These are phyloP conservation scores for Pseudolycoriella hygida DNA, from an alignment of 2,888 invertebrate genomes.

Conservation along the genomic window DNA sequence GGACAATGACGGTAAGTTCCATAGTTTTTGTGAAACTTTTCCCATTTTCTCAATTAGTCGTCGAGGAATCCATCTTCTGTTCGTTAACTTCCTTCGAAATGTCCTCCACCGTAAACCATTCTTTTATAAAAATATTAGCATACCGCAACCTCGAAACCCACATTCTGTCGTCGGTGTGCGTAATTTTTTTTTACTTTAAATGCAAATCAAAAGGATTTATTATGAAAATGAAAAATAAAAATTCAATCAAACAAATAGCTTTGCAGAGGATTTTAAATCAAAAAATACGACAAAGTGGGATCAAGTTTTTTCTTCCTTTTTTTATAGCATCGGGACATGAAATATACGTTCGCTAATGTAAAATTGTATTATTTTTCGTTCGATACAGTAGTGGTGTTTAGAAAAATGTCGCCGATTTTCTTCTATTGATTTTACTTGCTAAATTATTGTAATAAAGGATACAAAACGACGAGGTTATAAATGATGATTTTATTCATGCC, in stretches of 20 bases:
- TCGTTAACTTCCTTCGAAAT: too few relatives aligned
- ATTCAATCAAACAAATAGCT: conserved; percentile 14
- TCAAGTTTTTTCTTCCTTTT: neutral
- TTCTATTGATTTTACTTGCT: too few relatives aligned
- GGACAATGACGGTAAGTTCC: conserved; percentile 26
- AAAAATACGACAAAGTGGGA: conserved; percentile 5
- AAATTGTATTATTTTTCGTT: neutral
- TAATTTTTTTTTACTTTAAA: conserved; percentile 5
- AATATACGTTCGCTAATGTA: too few relatives aligned
- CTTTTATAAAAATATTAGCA: too few relatives aligned
- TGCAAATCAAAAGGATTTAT: conserved; percentile 8
- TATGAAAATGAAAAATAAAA: conserved; percentile 13
- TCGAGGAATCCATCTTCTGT: too few relatives aligned
- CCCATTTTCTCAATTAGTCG: neutral
- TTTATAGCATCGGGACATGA: too few relatives aligned
- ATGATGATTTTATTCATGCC: neutral
- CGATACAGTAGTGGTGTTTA: neutral
- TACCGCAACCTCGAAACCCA: too few relatives aligned
- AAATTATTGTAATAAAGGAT: too few relatives aligned
- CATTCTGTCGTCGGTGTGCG: neutral
- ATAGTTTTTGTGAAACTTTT: neutral
- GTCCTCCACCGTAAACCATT: too few relatives aligned
- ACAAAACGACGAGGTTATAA: neutral
- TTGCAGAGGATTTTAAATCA: conserved; percentile 12
- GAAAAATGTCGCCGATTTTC: too few relatives aligned